A percentile compares a stretch with the other conserved stretches of the same genome.
Conservation (phyloP, 2,113 vertebrate genomes). For the Variabilichromis moorii region DNA sequence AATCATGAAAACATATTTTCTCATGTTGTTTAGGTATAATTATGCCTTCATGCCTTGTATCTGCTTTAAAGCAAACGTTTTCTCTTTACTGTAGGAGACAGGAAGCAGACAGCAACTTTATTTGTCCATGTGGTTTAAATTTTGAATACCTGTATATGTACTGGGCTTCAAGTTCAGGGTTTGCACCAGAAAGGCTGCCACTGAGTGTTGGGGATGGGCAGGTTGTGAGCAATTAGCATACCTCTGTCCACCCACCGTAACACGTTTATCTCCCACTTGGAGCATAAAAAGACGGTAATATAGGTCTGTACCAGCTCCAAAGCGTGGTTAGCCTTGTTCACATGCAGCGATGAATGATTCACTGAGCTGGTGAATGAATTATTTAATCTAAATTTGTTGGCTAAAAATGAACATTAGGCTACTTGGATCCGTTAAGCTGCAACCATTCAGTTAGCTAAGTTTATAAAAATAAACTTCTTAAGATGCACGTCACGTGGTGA, state of each 20-base stretch:
- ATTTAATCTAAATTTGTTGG: neutral
- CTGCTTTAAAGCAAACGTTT: fast-evolving
- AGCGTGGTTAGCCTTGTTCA: fast-evolving
- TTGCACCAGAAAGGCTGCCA: neutral
- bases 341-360: neutral
- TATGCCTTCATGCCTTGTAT: neutral
- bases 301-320: fast-evolving
- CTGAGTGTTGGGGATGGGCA: fast-evolving
- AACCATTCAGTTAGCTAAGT: neutral
- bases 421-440: neutral
- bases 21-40: neutral
- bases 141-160: neutral
- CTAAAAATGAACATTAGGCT: neutral
- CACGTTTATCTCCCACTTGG: neutral
- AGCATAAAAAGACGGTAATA: neutral
- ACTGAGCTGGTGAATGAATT: fast-evolving
- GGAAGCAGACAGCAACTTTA: neutral
- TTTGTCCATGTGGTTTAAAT: neutral
- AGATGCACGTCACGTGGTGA: neutral
- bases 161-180: neutral
- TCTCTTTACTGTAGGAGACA: neutral
- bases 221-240: neutral
- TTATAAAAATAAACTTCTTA: neutral
- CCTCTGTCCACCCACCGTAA: neutral
- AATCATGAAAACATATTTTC: neutral